These are phyloP conservation scores for Poeciliopsis turneri DNA, from an alignment of 2,797 vertebrate species.

Conservation along the genomic window DNA sequence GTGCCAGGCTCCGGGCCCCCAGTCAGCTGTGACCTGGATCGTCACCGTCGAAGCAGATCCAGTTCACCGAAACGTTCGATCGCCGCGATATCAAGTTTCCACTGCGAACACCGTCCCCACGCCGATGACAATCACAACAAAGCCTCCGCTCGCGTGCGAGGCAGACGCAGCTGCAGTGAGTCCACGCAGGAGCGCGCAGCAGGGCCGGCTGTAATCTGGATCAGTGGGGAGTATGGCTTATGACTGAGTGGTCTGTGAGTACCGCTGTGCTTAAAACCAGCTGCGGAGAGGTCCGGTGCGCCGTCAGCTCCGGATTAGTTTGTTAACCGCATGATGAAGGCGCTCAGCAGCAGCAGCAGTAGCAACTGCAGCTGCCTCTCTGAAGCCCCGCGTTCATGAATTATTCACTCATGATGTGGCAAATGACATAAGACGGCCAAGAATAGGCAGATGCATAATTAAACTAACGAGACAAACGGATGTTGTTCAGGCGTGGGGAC, in stretches of 20 bases:
- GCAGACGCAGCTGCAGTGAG: constrained; percentile 36
- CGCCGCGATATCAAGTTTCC: constrained; percentile 64
- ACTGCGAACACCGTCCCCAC: constrained; percentile 57
- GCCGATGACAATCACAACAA: constrained; percentile 61
- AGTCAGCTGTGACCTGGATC: constrained; percentile 69
- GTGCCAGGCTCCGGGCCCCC: constrained; percentile 50
- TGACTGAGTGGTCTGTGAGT: constrained; percentile 26
- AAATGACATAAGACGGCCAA: constrained; percentile 38
- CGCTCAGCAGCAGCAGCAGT: neutral
- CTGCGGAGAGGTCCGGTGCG: constrained; percentile 25
- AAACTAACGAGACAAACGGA: constrained; percentile 36
- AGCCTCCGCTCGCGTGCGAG: constrained; percentile 29
- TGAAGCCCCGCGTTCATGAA: constrained; percentile 42
- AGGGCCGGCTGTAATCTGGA: constrained; percentile 30
- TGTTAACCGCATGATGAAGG: constrained; percentile 28
- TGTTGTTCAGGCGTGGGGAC: neutral
- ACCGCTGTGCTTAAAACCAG: constrained; percentile 31
- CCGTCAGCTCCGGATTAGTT: constrained; percentile 23
- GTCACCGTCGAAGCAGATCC: constrained; percentile 62
- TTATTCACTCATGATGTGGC: constrained; percentile 57
- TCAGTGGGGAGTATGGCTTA: constrained; percentile 32
- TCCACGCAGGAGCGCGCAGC: constrained; percentile 17
- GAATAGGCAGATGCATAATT: constrained; percentile 53
- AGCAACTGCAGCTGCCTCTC: constrained; percentile 16
- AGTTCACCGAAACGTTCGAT: constrained; percentile 69